These are phyloP conservation scores for Babyrousa celebensis DNA, from an alignment of 2,797 vertebrate genomes.

Conservation along the genomic window DNA sequence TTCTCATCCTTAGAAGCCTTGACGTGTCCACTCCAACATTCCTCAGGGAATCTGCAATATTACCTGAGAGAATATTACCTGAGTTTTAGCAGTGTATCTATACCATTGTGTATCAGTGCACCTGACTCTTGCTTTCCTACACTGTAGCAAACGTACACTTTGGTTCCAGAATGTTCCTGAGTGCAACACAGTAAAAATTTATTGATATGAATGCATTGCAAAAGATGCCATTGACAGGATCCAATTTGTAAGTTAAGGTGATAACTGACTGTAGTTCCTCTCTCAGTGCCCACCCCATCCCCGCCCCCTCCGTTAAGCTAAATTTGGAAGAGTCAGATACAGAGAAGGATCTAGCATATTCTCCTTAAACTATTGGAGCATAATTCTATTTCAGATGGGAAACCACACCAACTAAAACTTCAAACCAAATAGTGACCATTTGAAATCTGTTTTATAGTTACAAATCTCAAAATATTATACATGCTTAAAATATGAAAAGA, in stretches of 20 bases:
- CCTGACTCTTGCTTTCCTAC: not conserved
- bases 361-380: not conserved
- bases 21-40: not conserved
- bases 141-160: not conserved
- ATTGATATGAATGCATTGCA: not conserved
- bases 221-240: not conserved
- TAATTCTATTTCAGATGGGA: not conserved
- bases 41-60: not conserved
- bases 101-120: not conserved
- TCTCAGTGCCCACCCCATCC: too few species aligned
- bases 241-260: not conserved
- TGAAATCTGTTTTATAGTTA: conserved; percentile 37
- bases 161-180: not conserved
- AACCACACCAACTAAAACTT: not conserved
- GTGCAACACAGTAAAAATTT: not conserved
- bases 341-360: not conserved
- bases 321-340: not conserved
- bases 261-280: not conserved
- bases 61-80: not conserved
- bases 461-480: conserved; percentile 12
- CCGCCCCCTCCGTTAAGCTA: not conserved
- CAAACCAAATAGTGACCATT: not conserved
- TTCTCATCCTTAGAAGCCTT: not conserved
- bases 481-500: conserved; percentile 42
- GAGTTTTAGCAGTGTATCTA: not conserved